Base-by-base conservation (phyloP, 1,140 invertebrate species). In the Teleopsis dalmanni region DNA sequence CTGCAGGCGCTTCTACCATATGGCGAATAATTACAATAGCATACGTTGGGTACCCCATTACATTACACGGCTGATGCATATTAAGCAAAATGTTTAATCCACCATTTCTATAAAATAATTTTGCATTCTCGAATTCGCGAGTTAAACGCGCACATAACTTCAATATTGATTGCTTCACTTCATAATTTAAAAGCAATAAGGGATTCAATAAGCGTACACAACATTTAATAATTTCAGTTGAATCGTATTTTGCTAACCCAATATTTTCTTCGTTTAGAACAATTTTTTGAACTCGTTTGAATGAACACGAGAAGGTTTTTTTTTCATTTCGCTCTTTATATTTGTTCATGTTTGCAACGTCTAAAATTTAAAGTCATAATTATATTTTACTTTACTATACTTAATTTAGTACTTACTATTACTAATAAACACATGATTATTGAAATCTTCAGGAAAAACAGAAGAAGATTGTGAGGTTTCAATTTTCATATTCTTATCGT, bases 21-120 rank as follows among this genome's bases (percentile, higher is more conserved):
- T 95, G 90, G 33, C 91, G 76, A 53, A 95, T 83, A 4, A 95
- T 71, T 3, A 94, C 75, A 0, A 89, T 90, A 2, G 85, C 83
- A 27, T 93, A 72, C 33, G 82, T 87, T 4, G 83, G 78, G 60
- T 88, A 89, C 3, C 88, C 88, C 48, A 80, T 80, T 58, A 92
- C 92, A 14, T 77, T 77, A 31, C 81, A 83, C 2, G 77, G 75
- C 59, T 88, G 81, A 21, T 79, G 85, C 62, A 91, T 76, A 23
- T 81, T 76, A 1, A 92, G 69, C 3, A 93, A 67, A 27, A 83
- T 73, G 31, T 80, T 78, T 1, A 90, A 79, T 3, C 89, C 90
- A 11, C 86, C 86, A 19, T 83, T 74, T 23, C 79, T 73, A 13
- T 85, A 85, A 69, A 93, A 93, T 4, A 82, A 72, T 55, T 81